phyloP scores from a whole-genome alignment of 2,113 vertebrate species.

The Xenopus borealis region DNA sequence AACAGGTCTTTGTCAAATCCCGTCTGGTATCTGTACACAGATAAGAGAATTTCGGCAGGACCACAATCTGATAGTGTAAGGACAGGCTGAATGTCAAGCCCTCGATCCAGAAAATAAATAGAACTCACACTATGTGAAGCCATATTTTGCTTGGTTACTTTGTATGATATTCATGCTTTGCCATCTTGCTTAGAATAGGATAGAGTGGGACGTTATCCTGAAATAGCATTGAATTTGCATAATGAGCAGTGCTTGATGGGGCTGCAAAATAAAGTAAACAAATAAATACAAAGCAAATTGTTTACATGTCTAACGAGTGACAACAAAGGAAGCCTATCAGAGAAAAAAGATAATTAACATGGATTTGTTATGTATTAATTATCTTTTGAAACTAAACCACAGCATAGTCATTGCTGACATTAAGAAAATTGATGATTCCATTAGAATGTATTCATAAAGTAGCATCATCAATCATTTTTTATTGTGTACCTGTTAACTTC shows the following conservation, averaged over 20 bases:
- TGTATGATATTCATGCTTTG: slow-evolving; percentile 42
- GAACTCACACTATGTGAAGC: slow-evolving; percentile 42
- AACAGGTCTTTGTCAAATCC: slow-evolving; percentile 45
- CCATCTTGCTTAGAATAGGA: slow-evolving; percentile 50
- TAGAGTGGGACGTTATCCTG: slow-evolving; percentile 45
- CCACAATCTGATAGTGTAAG: slow-evolving; percentile 47
- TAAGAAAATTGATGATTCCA: not conserved
- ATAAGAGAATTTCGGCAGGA: slow-evolving; percentile 50
- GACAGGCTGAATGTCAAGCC: slow-evolving; percentile 50
- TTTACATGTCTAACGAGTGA: slow-evolving; percentile 25
- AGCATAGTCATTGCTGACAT: not conserved
- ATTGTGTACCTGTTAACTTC: no score
- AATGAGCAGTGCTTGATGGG: slow-evolving; percentile 43
- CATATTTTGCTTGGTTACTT: slow-evolving; percentile 46
- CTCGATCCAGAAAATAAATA: slow-evolving; percentile 23
- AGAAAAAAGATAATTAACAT: slow-evolving; percentile 25
- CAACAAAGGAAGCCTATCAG: slow-evolving; percentile 9
- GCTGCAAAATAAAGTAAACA: slow-evolving; percentile 24
- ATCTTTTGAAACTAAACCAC: not conserved
- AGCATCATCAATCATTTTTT: no score
- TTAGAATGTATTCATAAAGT: no score
- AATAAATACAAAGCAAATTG: slow-evolving; percentile 36
- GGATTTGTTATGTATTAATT: slow-evolving; percentile 14
- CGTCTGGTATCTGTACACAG: slow-evolving; percentile 49
- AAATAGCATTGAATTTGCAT: slow-evolving; percentile 35